Evolutionary conservation across 1,140 invertebrate genomes (phyloP), one percentile per base, ranked within the genome.

Genomic region (Ephestia elutella): DNA sequence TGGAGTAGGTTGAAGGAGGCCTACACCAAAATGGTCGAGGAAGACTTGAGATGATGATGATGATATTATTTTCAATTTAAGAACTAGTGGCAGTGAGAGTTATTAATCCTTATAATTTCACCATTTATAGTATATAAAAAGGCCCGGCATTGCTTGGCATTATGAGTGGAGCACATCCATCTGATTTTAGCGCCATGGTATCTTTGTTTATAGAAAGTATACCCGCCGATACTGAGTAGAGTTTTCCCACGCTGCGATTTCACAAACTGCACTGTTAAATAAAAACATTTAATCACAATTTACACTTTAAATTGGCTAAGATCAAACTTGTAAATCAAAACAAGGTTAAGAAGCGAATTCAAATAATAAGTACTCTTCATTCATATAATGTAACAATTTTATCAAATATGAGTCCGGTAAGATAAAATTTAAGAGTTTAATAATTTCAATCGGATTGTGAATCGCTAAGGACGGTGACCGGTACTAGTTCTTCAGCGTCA

Each of bases 21-120:
- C n/a, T n/a, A n/a, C n/a, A n/a, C n/a, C n/a, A n/a, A n/a, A n/a
- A n/a, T n/a, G n/a, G n/a, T n/a, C n/a, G n/a, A n/a, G n/a, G n/a
- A n/a, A n/a, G n/a, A n/a, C n/a, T n/a, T n/a, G n/a, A n/a, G n/a
- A n/a, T n/a, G n/a, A n/a, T n/a, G n/a, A n/a, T n/a, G n/a, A n/a
- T n/a, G n/a, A n/a, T n/a, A n/a, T n/a, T n/a, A n/a, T n/a, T n/a
- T 0, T 17, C 56, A 61, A 59, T 48, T 60, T 62, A 56, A 19
- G 9, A 35, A 5, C 1, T 35, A 35, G 10, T 35, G 32, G 10
- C 3, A 35, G 13, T 20, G 35, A n/a, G 15, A 19, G 20, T 38
- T 44, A 38, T 53, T 53, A 15, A 44, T 10, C 51, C 48, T 62
- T 19, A 71, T 51, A n/a, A 71, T 59, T 28, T 49, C 38, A 54